Evolutionary conservation across 1,140 invertebrate genomes (phyloP), one percentile per base, ranked within the genome.

Genomic region (Colletes latitarsis): DNA sequence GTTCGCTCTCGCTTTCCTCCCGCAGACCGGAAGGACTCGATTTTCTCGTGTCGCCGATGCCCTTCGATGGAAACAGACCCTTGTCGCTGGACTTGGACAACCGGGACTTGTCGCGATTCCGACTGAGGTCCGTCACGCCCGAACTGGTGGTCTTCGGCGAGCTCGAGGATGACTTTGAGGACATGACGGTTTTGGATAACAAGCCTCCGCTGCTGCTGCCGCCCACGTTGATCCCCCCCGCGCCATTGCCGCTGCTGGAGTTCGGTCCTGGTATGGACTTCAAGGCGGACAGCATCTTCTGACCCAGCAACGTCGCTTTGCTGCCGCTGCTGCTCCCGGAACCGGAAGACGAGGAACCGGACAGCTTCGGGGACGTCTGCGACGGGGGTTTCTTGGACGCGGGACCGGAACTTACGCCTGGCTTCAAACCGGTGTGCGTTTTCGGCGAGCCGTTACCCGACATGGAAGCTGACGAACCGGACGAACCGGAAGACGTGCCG

Each of bases 361-460:
- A 90, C 87, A 74, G 90, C 89, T 88, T 94, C 6, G 85, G 89
- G 75, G 88, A 93, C 66, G 81, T 93, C 89, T 93, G 95, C 85
- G 86, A 93, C 89, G 81, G 95, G 3, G 96, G 95, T 90, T 97
- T 97, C 88, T 97, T 97, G 0, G 96, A 97, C 5, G 96, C 96
- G 1, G 96, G 96, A 1, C 96, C 96, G 84, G 96, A 96, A 76
- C 95, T 96, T 0, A 97, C 96, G 0, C 97, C 97, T 0, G 97
- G 96, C 91, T 98, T 98, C 1, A 97, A 92, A 4, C 97, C 97
- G 0, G 97, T 97, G 87, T 97, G 96, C 15, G 96, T 96, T 92
- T 96, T 97, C 0, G 96, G 96, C 0, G 96, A 96, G 3, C 95
- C 96, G 39, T 94, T 94, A 2, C 93, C 95, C 21, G 88, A 83